Percentiles rank a stretch among this genome's conserved stretches.
Conservation (phyloP, 2,888 invertebrate genomes). For the Dryomyza anilis region DNA sequence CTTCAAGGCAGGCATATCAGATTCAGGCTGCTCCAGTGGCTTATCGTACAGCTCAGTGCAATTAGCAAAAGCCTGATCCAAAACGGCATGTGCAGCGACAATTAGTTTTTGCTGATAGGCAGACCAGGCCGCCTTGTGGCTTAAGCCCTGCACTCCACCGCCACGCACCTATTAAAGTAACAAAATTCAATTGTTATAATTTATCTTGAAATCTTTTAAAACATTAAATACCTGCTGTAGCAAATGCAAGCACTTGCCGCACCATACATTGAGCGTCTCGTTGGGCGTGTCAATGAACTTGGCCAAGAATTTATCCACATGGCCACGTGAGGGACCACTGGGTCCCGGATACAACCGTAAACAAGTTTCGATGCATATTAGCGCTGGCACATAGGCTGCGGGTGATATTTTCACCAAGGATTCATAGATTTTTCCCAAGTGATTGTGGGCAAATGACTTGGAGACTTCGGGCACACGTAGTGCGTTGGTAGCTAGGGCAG, state of each 20-base stretch:
- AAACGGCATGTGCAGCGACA: conserved; percentile 41
- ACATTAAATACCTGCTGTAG: conserved; percentile 45
- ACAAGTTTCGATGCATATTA: conserved; percentile 47
- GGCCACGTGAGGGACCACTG: conserved; percentile 43
- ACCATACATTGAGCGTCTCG: conserved; percentile 35
- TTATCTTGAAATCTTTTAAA: not conserved
- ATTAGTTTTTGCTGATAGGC: conserved; percentile 45
- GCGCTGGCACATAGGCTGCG: conserved; percentile 34
- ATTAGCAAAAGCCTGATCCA: conserved; percentile 44
- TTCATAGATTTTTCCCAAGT: conserved; percentile 46
- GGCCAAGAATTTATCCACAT: conserved; percentile 45
- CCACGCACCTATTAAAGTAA: conserved; percentile 44
- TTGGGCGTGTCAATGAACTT: conserved; percentile 44
- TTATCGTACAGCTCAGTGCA: conserved; percentile 44
- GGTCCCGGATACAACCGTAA: conserved; percentile 46
- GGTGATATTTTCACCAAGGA: conserved; percentile 35
- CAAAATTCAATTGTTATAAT: not conserved
- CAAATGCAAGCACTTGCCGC: conserved; percentile 52
- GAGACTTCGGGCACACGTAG: conserved; percentile 45
- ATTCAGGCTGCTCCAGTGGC: conserved; percentile 32
- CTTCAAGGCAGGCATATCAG: conserved; percentile 25
- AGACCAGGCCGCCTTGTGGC: conserved; percentile 49
- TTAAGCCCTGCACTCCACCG: conserved; percentile 46
- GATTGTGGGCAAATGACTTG: conserved; percentile 42
- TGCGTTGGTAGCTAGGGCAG: conserved; percentile 39